Percentiles rank a stretch among this genome's conserved stretches.
Evolutionary conservation across 2,113 vertebrate species (phyloP).

Genomic region (Otus sunia): DNA sequence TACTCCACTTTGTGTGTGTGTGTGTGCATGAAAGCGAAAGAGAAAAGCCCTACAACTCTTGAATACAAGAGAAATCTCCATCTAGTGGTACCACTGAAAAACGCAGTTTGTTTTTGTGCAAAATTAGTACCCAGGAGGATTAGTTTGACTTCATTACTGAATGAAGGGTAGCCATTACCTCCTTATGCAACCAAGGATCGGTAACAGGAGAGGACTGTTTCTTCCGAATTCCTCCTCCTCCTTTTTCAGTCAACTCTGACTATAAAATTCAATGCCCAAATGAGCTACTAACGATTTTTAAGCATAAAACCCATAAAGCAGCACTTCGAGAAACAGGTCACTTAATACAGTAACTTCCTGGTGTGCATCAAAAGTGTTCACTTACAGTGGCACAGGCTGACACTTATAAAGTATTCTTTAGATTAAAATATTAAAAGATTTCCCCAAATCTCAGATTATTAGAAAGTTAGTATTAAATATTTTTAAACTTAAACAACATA

Average conservation of each 20-base stretch:
- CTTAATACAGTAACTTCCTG: neutral
- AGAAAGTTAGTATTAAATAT: neutral
- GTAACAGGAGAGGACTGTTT: slow-evolving; percentile 47
- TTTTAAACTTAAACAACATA: neutral
- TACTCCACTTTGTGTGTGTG: neutral
- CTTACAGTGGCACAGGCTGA: neutral
- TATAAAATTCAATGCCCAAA: neutral
- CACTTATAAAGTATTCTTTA: neutral
- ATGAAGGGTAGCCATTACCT: slow-evolving; percentile 68
- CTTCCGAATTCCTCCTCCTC: neutral
- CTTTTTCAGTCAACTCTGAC: neutral
- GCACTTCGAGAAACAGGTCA: neutral
- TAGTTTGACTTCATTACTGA: slow-evolving; percentile 70
- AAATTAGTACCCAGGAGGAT: slow-evolving; percentile 75
- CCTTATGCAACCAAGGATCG: slow-evolving; percentile 49
- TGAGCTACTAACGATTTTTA: neutral
- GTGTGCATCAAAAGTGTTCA: neutral
- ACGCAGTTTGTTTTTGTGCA: slow-evolving; percentile 79
- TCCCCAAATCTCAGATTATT: neutral
- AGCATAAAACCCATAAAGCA: neutral
- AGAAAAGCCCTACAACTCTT: slow-evolving; percentile 20
- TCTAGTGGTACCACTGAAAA: slow-evolving; percentile 73
- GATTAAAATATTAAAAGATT: neutral
- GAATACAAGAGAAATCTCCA: slow-evolving; percentile 71
- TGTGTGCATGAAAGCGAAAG: neutral